phyloP scores from a whole-genome alignment of 1,140 invertebrate species.

The Drosophila subpulchrella region DNA sequence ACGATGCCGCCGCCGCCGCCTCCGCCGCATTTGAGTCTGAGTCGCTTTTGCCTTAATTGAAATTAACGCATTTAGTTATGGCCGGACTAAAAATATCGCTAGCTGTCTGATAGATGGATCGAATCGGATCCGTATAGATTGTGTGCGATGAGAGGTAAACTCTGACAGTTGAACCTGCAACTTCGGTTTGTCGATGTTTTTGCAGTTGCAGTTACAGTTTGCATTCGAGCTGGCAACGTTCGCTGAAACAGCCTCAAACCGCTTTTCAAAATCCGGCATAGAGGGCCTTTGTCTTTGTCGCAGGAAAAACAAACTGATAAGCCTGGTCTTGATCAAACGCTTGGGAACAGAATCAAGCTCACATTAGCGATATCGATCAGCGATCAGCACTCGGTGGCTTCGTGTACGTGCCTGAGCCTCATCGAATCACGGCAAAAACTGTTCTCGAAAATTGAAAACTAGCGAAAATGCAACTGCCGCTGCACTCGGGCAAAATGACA shows the following conservation, averaged over 20 bases:
- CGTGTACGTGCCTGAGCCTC: slow-evolving; percentile 50
- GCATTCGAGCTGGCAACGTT: slow-evolving; percentile 29
- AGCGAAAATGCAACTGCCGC: slow-evolving; percentile 44
- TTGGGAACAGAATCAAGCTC: slow-evolving; percentile 13
- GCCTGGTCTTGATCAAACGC: slow-evolving; percentile 1
- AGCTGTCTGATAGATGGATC: slow-evolving; percentile 38
- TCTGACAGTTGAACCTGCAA: slow-evolving; percentile 4
- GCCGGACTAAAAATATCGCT: slow-evolving; percentile 64
- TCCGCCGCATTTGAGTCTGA: slow-evolving; percentile 16
- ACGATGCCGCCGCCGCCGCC: slow-evolving; percentile 25
- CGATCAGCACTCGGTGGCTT: slow-evolving; percentile 16
- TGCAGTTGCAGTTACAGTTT: slow-evolving; percentile 68
- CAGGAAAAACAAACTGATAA: slow-evolving; percentile 33
- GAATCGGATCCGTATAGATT: slow-evolving; percentile 8
- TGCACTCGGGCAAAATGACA: slow-evolving; percentile 50
- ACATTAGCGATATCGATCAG: slow-evolving; percentile 16
- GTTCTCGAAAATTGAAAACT: slow-evolving; percentile 23
- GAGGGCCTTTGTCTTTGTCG: slow-evolving; percentile 15
- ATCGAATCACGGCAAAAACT: slow-evolving; percentile 33
- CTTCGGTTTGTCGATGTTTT: background rate
- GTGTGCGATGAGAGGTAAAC: background rate
- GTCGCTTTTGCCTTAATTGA: slow-evolving; percentile 60
- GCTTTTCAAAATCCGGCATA: slow-evolving; percentile 3
- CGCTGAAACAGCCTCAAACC: slow-evolving; percentile 29
- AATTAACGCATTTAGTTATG: slow-evolving; percentile 72